phyloP scores from a whole-genome alignment of 1,140 invertebrate genomes.

The Diuraphis noxia region DNA sequence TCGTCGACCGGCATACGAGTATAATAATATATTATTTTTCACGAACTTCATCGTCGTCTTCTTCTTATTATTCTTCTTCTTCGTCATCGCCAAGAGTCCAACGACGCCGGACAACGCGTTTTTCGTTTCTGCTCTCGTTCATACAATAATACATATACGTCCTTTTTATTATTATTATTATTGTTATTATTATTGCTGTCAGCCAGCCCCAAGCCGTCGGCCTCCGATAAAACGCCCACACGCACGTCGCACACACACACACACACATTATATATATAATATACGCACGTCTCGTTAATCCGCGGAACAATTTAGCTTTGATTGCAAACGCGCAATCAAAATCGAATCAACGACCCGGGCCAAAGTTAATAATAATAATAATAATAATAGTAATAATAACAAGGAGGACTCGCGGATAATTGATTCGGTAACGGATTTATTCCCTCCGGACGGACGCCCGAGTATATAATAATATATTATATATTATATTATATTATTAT shows the following conservation, averaged over 20 bases:
- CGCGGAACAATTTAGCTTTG: conserved; percentile 49
- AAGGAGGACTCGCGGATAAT: neutral
- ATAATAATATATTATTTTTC: neutral
- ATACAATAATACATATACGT: neutral
- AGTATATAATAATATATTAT: neutral
- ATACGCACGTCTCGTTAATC: conserved; percentile 16
- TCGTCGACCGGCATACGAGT: neutral
- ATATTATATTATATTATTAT: neutral
- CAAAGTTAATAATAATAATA: conserved; percentile 35
- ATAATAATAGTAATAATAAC: conserved; percentile 14
- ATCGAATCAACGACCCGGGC: conserved; percentile 35
- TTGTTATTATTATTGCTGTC: neutral
- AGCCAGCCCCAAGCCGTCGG: neutral
- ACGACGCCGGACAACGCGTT: neutral
- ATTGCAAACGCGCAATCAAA: conserved; percentile 48
- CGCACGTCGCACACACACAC: neutral
- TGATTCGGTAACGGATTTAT: conserved; percentile 42
- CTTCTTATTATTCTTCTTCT: no score
- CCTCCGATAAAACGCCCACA: conserved; percentile 16
- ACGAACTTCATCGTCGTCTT: neutral
- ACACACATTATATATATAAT: neutral
- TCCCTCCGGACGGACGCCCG: conserved; percentile 26
- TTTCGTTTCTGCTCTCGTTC: neutral
- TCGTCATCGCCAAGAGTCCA: neutral
- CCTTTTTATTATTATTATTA: conserved; percentile 5